Conservation (phyloP, 2,888 invertebrate species). For the Pogonocherus hispidulus region DNA sequence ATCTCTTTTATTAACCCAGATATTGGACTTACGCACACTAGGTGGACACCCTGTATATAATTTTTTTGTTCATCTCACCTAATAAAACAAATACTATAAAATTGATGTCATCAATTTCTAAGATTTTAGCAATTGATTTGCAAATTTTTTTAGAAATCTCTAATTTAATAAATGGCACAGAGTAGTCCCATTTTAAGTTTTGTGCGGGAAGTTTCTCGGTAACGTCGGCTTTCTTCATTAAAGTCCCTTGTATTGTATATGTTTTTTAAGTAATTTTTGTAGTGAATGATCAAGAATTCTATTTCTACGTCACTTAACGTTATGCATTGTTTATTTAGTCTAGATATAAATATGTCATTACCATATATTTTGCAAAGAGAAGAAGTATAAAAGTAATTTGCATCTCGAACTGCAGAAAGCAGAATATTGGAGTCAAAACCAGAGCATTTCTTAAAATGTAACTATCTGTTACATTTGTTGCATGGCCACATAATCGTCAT, state of each 20-base stretch:
- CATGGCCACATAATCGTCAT: not conserved
- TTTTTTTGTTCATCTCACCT: constrained; percentile 10
- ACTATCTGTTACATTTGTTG: not conserved
- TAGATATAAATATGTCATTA: not conserved
- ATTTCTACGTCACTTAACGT: not conserved
- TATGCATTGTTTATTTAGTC: not conserved
- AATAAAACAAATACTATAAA: constrained; percentile 15
- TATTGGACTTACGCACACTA: too few relatives aligned
- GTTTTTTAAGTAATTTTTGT: not conserved
- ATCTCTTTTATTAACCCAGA: too few relatives aligned
- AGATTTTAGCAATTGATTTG: not conserved
- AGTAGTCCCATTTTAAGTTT: constrained; percentile 21
- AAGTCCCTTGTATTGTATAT: not conserved
- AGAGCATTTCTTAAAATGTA: constrained; percentile 8
- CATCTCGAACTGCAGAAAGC: not conserved
- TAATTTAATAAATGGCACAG: constrained; percentile 7
- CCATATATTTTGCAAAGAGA: not conserved
- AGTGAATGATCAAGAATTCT: not conserved
- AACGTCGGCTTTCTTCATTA: constrained; percentile 16
- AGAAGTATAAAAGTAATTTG: not conserved
- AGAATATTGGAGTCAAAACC: not conserved
- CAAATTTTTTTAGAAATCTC: constrained; percentile 4
- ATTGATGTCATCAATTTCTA: not conserved
- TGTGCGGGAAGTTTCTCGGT: not conserved
- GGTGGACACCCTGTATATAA: too few relatives aligned